Conservation (phyloP, 2,888 invertebrate species). For the Cheilosia urbana region DNA sequence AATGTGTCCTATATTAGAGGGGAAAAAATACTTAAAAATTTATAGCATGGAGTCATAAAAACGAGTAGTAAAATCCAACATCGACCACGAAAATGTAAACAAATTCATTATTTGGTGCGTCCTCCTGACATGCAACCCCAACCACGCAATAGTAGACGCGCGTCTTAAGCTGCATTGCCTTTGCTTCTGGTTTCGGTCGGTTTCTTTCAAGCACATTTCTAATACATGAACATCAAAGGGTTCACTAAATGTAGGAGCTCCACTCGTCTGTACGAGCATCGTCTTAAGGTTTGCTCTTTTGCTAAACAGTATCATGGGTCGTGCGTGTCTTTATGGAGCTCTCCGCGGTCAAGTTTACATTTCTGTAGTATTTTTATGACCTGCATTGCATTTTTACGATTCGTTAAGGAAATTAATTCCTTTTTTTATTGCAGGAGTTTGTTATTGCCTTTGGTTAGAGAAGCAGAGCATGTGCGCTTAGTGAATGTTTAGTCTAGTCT, state of each 20-base stretch:
- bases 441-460: neutral
- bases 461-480: conserved; percentile 21
- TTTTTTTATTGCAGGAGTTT: conserved; percentile 55
- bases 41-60: conserved; percentile 60
- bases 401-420: conserved; percentile 67
- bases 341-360: conserved; percentile 45
- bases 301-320: conserved; percentile 53
- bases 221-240: conserved; percentile 66
- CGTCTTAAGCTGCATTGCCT: conserved; percentile 19
- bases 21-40: conserved; percentile 58
- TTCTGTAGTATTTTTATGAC: conserved; percentile 40
- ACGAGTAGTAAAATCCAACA: conserved; percentile 46
- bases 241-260: neutral
- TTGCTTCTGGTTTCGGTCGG: conserved; percentile 7
- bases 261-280: conserved; percentile 48
- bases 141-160: neutral
- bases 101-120: conserved; percentile 38
- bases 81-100: conserved; percentile 50
- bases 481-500: conserved; percentile 50
- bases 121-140: neutral
- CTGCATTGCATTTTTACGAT: conserved; percentile 67
- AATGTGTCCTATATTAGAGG: conserved; percentile 52
- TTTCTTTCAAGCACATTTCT: conserved; percentile 31
- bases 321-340: conserved; percentile 58
- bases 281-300: conserved; percentile 58